A percentile compares a stretch with the other conserved stretches of the same genome.
These are phyloP conservation scores for Bombus affinis DNA, from an alignment of 1,140 invertebrate species.

Conservation along the genomic window DNA sequence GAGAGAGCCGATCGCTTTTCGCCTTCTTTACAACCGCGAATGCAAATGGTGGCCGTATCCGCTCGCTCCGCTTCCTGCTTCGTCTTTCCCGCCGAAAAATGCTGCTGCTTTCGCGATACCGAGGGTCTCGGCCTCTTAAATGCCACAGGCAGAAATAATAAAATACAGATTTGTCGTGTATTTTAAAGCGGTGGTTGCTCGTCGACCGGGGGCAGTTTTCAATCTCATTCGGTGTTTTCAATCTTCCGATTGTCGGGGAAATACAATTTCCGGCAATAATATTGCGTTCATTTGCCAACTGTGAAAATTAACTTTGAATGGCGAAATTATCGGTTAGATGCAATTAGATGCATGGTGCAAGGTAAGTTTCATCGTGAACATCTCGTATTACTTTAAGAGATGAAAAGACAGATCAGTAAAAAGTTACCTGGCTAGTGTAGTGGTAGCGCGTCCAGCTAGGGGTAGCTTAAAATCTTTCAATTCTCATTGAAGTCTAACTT, in stretches of 20 bases:
- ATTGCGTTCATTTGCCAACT: no score
- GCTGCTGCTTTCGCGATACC: conserved; percentile 10
- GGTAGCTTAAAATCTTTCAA: no score
- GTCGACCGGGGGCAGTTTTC: no score
- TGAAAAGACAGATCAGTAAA: no score
- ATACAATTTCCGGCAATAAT: not conserved
- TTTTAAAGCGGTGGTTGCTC: conserved; percentile 4
- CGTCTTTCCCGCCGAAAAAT: conserved; percentile 25
- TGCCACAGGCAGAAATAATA: conserved; percentile 77
- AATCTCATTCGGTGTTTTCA: not conserved
- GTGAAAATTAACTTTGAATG: not conserved
- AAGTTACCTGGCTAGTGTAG: no score
- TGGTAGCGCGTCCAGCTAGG: no score
- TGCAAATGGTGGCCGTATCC: conserved; percentile 78
- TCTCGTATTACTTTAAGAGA: not conserved
- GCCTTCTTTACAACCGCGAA: conserved; percentile 76
- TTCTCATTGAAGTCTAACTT: no score
- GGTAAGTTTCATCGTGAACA: not conserved
- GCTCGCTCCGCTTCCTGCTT: conserved; percentile 70
- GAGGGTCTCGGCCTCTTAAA: conserved; percentile 64
- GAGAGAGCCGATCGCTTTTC: conserved; percentile 70
- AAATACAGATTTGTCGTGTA: conserved; percentile 75
- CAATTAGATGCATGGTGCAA: no score
- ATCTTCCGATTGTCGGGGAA: not conserved
- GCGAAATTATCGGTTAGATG: not conserved